A percentile compares a stretch with the other conserved stretches of the same genome.
These are phyloP conservation scores for Otolemur crassicaudatus DNA, from an alignment of 2,797 vertebrate species.

Conservation along the genomic window DNA sequence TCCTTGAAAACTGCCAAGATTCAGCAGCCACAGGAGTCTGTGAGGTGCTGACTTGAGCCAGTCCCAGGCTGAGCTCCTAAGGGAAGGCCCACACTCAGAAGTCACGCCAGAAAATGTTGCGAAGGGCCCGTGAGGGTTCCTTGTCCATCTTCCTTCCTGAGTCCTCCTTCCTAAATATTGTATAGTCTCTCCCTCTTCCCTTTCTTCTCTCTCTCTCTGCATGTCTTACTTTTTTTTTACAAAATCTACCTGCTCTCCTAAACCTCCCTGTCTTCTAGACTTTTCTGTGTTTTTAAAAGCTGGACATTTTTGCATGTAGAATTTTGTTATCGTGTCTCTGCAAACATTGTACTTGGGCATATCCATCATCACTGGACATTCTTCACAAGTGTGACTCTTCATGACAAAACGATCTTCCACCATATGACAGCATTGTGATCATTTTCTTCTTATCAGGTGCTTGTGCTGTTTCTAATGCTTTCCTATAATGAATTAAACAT, in stretches of 20 bases:
- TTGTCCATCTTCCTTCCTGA: not conserved
- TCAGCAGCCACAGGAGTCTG: not conserved
- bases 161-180: not conserved
- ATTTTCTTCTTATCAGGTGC: not conserved
- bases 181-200: not conserved
- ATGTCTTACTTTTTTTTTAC: too few relatives aligned
- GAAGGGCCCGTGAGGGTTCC: not conserved
- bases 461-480: not conserved
- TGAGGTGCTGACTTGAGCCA: not conserved
- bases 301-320: not conserved
- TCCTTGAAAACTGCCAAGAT: not conserved
- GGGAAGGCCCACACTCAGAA: not conserved
- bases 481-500: not conserved
- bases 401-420: not conserved
- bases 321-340: not conserved
- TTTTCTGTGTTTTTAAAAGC: not conserved
- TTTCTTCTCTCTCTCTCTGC: too few relatives aligned
- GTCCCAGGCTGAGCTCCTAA: not conserved
- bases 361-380: too few relatives aligned
- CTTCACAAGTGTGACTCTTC: not conserved
- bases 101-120: too few relatives aligned
- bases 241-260: not conserved
- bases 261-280: not conserved
- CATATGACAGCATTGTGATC: fast-evolving
- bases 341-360: not conserved